These are phyloP conservation scores for Peromyscus nudipes DNA, from an alignment of 2,797 vertebrate species.

Conservation along the genomic window DNA sequence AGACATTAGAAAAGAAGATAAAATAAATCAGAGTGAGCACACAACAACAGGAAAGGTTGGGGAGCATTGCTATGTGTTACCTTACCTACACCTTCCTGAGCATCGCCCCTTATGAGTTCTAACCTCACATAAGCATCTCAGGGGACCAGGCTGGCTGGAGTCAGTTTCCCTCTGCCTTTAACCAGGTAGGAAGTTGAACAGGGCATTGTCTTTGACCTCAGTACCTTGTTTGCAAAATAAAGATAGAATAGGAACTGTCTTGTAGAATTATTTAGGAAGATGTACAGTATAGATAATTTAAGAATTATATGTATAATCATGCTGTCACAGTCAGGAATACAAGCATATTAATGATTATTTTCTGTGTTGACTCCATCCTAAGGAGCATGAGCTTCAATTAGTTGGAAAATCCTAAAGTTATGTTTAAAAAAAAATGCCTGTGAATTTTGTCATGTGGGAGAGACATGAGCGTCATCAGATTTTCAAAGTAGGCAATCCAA, in stretches of 20 bases:
- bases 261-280: not conserved
- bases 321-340: not conserved
- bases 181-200: not conserved
- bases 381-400: not conserved
- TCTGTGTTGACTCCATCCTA: not conserved
- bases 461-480: not conserved
- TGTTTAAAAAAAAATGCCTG: not conserved
- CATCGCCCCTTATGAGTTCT: not conserved
- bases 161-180: not conserved
- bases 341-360: not conserved
- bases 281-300: not conserved
- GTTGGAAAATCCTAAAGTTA: not conserved
- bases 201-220: not conserved
- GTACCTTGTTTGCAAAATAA: slow-evolving; percentile 24
- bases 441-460: not conserved
- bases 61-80: not conserved
- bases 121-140: not conserved
- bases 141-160: not conserved
- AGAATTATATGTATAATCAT: not conserved
- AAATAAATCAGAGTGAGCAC: not conserved
- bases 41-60: slow-evolving; percentile 27
- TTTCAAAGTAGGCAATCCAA: slow-evolving; percentile 24
- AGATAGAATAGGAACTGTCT: not conserved
- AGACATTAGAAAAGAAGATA: slow-evolving; percentile 45
- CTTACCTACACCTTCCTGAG: not conserved